Base-by-base conservation (phyloP, 2,797 vertebrate genomes). In the Trematomus bernacchii region DNA sequence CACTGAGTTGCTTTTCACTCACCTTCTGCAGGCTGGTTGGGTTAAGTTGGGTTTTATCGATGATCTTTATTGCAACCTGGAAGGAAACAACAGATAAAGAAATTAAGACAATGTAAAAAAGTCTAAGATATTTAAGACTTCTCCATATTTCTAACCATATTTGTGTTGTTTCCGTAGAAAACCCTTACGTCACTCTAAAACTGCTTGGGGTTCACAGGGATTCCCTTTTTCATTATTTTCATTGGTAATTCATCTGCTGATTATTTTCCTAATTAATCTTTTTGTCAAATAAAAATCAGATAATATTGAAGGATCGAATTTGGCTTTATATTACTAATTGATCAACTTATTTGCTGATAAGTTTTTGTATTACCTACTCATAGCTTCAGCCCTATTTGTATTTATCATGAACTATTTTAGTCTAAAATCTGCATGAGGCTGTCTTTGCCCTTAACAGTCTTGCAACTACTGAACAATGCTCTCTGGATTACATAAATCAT, bases 61-160 rank as follows among this genome's bases (percentile, higher is more conserved):
- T 99, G 87, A 99, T 99, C 90, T 98, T 99, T 93, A 99, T 98
- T 61, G 97, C 97, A 14, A 99, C 97, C 97, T 98, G 86, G 2
- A 72, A 75, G 44, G 12, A 74, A 71, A 82, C 3, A n/a, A 74
- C 0, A 61, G 13, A 44, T 57, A 51, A 55, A 42, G 0, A 71
- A 60, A 19, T 50, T 4, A 80, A 33, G 18, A 48, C 7, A n/a
- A 37, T 33, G 3, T 43, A 18, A 44, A 9, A 18, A 6, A n/a
- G 37, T 37, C 33, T 7, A 37, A 37, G 33, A 37, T 27, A 27
- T 37, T 37, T 9, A 37, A 37, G 33, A 2, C 6, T 37, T 37
- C 33, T 37, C 33, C 33, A 37, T 37, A 37, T 37, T 37, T 8
- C 33, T 37, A 37, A 37, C 33, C 33, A 8, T 37, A 37, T 37